Evolutionary conservation across 2,888 invertebrate genomes (phyloP).

Genomic region (Odontothrips loti): DNA sequence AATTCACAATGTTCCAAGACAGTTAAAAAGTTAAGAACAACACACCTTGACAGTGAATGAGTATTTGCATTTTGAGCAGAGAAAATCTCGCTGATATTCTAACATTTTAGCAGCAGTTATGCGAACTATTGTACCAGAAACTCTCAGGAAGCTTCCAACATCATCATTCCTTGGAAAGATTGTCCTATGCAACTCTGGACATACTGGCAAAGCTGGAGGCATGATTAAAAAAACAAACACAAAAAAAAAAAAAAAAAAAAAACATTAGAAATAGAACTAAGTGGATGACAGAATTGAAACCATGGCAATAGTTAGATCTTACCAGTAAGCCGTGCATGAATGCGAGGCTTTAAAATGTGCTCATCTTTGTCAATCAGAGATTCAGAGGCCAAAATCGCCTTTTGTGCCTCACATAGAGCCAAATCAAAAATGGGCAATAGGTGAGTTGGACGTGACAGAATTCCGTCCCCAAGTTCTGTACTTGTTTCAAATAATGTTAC

Average conservation of each 20-base stretch:
- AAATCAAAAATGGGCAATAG: conserved; percentile 61
- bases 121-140: conserved; percentile 75
- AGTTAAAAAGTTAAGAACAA: conserved; percentile 32
- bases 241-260: conserved; percentile 24
- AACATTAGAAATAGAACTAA: neutral
- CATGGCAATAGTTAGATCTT: neutral
- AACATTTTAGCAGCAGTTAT: conserved; percentile 70
- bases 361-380: conserved; percentile 46
- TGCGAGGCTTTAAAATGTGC: conserved; percentile 56
- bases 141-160: conserved; percentile 65
- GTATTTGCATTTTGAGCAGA: conserved; percentile 73
- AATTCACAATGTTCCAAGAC: neutral
- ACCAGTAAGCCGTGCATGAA: conserved; percentile 59
- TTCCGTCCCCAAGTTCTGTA: conserved; percentile 61
- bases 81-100: conserved; percentile 67
- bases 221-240: conserved; percentile 27
- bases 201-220: conserved; percentile 60
- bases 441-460: conserved; percentile 60
- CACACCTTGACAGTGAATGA: conserved; percentile 58
- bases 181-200: conserved; percentile 62
- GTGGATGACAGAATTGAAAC: conserved; percentile 25
- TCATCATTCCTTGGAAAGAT: conserved; percentile 67
- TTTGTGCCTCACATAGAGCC: conserved; percentile 59
- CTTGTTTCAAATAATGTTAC: conserved; percentile 64
- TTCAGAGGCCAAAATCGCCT: conserved; percentile 50